Base-by-base conservation (phyloP, 2,797 vertebrate species). In the Sciaenops ocellatus region DNA sequence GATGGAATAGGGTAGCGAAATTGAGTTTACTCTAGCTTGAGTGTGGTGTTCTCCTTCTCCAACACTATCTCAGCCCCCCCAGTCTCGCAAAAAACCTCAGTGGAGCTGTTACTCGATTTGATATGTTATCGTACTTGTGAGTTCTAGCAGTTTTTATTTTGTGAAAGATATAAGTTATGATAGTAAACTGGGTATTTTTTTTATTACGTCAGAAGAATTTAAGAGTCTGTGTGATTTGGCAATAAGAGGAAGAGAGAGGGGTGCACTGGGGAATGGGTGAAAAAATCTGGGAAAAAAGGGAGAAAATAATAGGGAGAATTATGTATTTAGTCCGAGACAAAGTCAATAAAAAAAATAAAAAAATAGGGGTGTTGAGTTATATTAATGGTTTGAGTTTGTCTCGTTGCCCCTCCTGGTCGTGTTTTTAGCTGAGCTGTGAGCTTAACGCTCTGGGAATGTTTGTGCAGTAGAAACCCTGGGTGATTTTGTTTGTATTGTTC, bases 401-500 rank as follows among this genome's bases (percentile, higher is more conserved):
- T 77, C 30, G 4, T 34, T 51, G 51, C 50, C 61, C 60, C 68
- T 84, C 74, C 69, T 69, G 77, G 26, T 60, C 20, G 80, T 89
- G 87, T 78, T 92, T 90, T 93, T 90, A 80, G 85, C 86, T 86
- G 89, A 92, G 85, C 91, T 80, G 68, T 80, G 67, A 80, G 87
- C 80, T 91, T 82, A 79, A 51, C 42, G 41, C 84, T 89, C 84
- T 94, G 93, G 93, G 93, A 95, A 94, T 92, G 91, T 95, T 93
- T 93, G 86, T 85, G 81, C 83, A 92, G 90, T 61, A 69, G 56
- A 86, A 90, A 92, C 75, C 86, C 79, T 56, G 78, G 75, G 48
- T 86, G 76, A 87, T 90, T 85, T 87, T 94, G 84, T 93, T 92
- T 90, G 90, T 90, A 90, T 93, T 94, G 92, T 94, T 90, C 87